These are phyloP conservation scores for Temnopleurus reevesii DNA, from an alignment of 53 echinoderm and acorn worm genomes.

Conservation along the genomic window DNA sequence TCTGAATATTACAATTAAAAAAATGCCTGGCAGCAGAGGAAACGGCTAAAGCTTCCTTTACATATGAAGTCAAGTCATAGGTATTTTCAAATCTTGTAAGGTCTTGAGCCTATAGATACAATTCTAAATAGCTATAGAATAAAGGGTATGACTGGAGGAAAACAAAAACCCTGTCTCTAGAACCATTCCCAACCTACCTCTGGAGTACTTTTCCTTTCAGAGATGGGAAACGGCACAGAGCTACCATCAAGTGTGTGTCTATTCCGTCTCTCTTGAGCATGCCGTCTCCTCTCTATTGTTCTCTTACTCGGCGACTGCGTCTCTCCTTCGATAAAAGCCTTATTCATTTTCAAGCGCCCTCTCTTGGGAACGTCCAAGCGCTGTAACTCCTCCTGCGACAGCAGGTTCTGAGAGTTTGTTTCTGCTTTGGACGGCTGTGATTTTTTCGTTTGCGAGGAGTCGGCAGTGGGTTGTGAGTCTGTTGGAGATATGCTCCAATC, in stretches of 20 bases:
- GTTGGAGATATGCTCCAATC: conserved; percentile 20
- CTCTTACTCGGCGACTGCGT: conserved; percentile 93
- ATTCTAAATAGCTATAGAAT: neutral
- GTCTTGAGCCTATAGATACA: too few relatives aligned
- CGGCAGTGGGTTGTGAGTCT: conserved; percentile 19
- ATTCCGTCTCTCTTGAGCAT: conserved; percentile 72
- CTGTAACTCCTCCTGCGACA: conserved; percentile 78
- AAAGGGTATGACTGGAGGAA: neutral
- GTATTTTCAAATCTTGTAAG: too few relatives aligned
- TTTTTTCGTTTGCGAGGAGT: conserved; percentile 42
- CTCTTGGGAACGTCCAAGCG: conserved; percentile 77
- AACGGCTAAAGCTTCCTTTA: too few relatives aligned
- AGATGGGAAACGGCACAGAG: conserved; percentile 58
- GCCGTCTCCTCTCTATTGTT: conserved; percentile 84
- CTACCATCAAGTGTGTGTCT: conserved; percentile 95
- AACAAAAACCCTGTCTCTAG: neutral
- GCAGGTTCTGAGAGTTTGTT: conserved; percentile 55
- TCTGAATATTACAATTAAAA: too few relatives aligned
- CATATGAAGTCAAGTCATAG: too few relatives aligned
- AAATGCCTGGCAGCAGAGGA: too few relatives aligned
- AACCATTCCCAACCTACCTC: conserved; percentile 38
- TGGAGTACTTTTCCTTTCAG: conserved; percentile 21
- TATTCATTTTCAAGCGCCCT: conserved; percentile 62
- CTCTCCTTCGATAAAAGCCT: conserved; percentile 79
- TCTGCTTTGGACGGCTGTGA: conserved; percentile 58